These are phyloP conservation scores for Ophiothrix spiculata DNA, from an alignment of 35 echinoderm and acorn worm genomes.

Conservation along the genomic window DNA sequence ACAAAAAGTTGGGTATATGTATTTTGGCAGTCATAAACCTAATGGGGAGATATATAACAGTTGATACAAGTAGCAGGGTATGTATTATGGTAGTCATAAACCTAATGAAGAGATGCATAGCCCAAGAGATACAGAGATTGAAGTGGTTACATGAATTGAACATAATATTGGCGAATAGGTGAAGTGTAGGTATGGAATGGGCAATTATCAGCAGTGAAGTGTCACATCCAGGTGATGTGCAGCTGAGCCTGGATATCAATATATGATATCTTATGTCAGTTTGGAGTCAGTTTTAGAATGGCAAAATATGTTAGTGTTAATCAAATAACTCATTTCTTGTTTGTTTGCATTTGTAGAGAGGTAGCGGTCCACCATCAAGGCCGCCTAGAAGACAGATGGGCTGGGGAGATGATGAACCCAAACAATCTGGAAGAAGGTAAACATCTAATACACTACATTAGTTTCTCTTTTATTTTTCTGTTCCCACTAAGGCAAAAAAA, in stretches of 20 bases:
- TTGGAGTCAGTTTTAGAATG: no score
- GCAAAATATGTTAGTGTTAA: background rate
- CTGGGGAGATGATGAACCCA: slow-evolving; percentile 71
- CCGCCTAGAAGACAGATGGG: slow-evolving; percentile 77
- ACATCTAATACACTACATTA: no score
- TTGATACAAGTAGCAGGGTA: background rate
- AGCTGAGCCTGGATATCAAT: background rate
- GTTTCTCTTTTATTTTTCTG: no score
- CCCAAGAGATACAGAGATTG: slow-evolving; percentile 1
- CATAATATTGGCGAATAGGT: background rate
- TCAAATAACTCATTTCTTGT: background rate
- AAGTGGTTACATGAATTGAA: background rate
- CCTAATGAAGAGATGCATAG: background rate
- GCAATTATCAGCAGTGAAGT: background rate
- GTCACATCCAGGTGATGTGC: background rate
- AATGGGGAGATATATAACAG: no score
- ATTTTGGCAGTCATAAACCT: no score
- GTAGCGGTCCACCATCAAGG: slow-evolving; percentile 35
- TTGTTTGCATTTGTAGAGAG: background rate
- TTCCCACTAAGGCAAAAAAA: no score
- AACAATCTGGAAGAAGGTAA: slow-evolving; percentile 35
- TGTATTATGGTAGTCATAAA: background rate
- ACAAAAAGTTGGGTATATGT: background rate
- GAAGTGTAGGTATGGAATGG: background rate
- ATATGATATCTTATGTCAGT: no score